These are phyloP conservation scores for Thereva unica DNA, from an alignment of 2,888 invertebrate species.

Conservation along the genomic window DNA sequence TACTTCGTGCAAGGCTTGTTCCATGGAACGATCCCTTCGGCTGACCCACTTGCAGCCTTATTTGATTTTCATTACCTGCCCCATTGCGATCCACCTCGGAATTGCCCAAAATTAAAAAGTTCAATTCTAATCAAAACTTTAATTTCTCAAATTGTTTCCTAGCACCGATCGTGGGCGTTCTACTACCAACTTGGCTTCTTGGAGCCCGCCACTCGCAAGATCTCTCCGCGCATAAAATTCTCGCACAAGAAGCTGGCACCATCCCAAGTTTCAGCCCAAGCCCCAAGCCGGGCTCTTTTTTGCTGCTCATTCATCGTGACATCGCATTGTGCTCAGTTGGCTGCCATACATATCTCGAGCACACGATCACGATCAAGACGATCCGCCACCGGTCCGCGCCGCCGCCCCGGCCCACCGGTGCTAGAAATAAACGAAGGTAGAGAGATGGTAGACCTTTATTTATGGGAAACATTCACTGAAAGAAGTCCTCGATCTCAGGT, in stretches of 20 bases:
- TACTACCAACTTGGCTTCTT: no score
- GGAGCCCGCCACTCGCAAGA: not conserved
- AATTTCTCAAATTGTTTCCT: no score
- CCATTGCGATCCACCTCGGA: no score
- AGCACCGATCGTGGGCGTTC: no score
- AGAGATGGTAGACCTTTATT: conserved; percentile 36
- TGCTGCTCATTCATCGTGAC: conserved; percentile 27
- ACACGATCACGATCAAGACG: conserved; percentile 33
- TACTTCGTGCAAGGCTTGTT: no score
- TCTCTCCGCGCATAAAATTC: not conserved
- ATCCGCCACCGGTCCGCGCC: conserved; percentile 5
- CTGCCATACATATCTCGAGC: conserved; percentile 31
- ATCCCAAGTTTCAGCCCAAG: conserved; percentile 29
- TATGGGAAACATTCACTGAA: conserved; percentile 35
- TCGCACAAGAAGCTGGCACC: conserved; percentile 15
- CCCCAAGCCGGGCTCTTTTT: conserved; percentile 25
- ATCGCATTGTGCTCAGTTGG: conserved; percentile 33
- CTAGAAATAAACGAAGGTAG: conserved; percentile 34
- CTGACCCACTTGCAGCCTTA: no score
- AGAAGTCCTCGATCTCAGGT: conserved; percentile 33
- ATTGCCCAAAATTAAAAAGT: no score
- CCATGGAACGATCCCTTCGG: no score
- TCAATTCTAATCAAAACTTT: no score
- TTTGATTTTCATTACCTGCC: no score
- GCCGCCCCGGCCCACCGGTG: conserved; percentile 14